Percentiles rank a stretch among this genome's conserved stretches.
Conservation (phyloP, 2,113 vertebrate genomes). For the Nerophis lumbriciformis region DNA sequence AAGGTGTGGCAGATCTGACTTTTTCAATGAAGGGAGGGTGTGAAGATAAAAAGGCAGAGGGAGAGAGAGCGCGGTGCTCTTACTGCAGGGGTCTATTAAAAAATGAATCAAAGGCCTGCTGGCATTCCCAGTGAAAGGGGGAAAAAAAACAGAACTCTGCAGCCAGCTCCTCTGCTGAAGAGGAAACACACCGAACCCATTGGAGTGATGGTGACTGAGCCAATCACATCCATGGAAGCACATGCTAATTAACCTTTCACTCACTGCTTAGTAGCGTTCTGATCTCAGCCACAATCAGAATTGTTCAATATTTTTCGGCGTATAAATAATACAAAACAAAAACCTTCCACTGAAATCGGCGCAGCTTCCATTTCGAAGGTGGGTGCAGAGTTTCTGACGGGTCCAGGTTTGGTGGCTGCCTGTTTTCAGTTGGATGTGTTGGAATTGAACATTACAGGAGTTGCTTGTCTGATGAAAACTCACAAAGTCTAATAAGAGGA, state of each 20-base stretch:
- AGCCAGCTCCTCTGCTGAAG: conserved; percentile 21
- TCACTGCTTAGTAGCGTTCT: conserved; percentile 10
- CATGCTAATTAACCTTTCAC: conserved; percentile 28
- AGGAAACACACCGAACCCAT: conserved; percentile 16
- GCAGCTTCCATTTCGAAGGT: background rate
- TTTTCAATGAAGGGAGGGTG: conserved; percentile 18
- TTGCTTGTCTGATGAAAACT: too few relatives aligned
- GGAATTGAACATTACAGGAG: too few relatives aligned
- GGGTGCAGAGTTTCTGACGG: background rate
- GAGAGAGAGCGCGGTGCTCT: conserved; percentile 23
- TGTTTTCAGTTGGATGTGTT: too few relatives aligned
- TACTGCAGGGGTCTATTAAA: conserved; percentile 61
- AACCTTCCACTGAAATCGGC: background rate
- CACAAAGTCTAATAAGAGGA: too few relatives aligned
- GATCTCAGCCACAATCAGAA: conserved; percentile 13
- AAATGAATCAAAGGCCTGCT: conserved; percentile 64
- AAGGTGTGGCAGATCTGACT: conserved; percentile 26
- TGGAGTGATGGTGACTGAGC: conserved; percentile 10
- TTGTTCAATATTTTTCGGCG: conserved; percentile 12
- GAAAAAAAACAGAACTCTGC: conserved; percentile 18
- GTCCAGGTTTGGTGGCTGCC: background rate
- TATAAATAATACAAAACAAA: background rate
- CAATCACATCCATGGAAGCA: conserved; percentile 18
- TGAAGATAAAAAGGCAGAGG: conserved; percentile 25
- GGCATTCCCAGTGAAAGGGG: conserved; percentile 22